Evolutionary conservation across 2,888 invertebrate genomes (phyloP), one percentile per base, ranked within the genome.

Genomic region (Slavum lentiscoides): DNA sequence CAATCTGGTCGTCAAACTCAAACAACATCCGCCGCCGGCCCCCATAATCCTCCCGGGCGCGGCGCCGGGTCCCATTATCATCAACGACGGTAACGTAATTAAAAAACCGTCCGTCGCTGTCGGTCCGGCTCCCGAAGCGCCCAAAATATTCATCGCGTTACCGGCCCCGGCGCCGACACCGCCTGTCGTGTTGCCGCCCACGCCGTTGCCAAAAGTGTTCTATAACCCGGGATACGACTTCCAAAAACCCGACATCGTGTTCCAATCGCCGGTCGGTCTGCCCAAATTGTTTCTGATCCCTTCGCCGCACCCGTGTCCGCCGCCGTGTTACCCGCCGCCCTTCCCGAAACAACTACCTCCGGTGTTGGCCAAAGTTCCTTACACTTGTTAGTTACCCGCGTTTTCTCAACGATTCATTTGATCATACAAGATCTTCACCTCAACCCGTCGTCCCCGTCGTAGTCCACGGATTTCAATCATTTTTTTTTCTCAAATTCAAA

Each of bases 131-230:
- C 69, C 69, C 6, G 2, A 13, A 1, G 7, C 69, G 17, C 53
- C 53, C 30, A 70, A 70, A 9, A 53, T 70, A 19, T 30, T 55
- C 23, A 7, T 68, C 49, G 23, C 43, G 23, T 23, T 68, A 19
- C 68, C 23, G n/a, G 13, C 13, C 0, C n/a, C 68, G 6, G 43
- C 68, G 21, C 68, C 23, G 2, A 2, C 11, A 0, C n/a, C 68
- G 6, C 68, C 68, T 0, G 8, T 68, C 0, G 68, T 68, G 13
- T 23, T 68, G 49, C 68, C 68, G 15, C 53, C 68, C 15, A 53
- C 68, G 15, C 68, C 68, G n/a, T 23, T 68, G n/a, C 68, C 68
- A 1, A 43, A 53, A 23, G 49, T 68, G 9, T 70, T 70, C 49
- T 70, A 58, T 58, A 70, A 55, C 8, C 70, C 70, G 13, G 70